Base-by-base conservation (phyloP, 2,113 vertebrate species). In the Sander lucioperca region DNA sequence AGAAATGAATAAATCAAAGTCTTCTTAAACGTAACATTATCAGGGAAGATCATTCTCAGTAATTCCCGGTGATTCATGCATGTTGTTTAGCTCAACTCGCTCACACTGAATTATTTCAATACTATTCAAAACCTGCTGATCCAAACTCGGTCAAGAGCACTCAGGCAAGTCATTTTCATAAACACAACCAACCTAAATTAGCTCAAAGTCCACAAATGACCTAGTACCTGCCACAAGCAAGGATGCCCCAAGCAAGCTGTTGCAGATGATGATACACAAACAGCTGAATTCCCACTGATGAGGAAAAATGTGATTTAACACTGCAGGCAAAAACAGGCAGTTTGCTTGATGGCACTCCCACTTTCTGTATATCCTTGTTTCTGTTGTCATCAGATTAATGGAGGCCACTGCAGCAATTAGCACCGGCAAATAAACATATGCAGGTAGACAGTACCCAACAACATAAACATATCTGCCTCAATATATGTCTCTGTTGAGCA, bases 301-400 rank as follows among this genome's bases (percentile, higher is more conserved):
- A 64, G 2, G 36, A 11, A 59, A 45, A 21, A 62, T 30, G 18
- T 56, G 72, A 61, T n/a, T n/a, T n/a, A 39, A 39, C 36, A 39
- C 36, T 9, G 2, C 0, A 33, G 36, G 5, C 18, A 18, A 43
- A 15, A 25, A 33, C 66, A 21, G 58, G 12, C 62, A 43, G 43
- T 74, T 58, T 56, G 62, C 18, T 9, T 79, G 80, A 76, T 78
- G 80, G 70, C 67, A 68, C 27, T 50, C 77, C 45, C 81, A 61
- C 59, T 62, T 43, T 75, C 67, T 50, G 36, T 54, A 6, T n/a
- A 21, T 75, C 56, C 80, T 69, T 39, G 71, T 51, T 59, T 67
- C 14, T 67, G 71, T 71, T 67, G 71, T 71, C 70, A 54, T 67
- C 33, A 50, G 21, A 50, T 83, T 86, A 76, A 81, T 88, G 33